Conservation (phyloP, 2,113 vertebrate species). For the Phaetusa simplex region DNA sequence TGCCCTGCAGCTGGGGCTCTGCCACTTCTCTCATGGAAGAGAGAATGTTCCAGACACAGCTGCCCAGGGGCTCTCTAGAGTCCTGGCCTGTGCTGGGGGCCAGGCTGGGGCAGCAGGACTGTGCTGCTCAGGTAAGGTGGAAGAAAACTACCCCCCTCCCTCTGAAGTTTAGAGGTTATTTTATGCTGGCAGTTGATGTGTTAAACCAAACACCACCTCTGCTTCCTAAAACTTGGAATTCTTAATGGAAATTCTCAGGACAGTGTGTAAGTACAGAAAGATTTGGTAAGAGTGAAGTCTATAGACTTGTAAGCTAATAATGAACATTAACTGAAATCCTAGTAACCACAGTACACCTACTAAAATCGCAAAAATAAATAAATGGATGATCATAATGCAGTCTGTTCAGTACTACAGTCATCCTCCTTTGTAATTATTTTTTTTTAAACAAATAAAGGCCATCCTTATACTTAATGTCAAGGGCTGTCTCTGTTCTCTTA, state of each 20-base stretch:
- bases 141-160: neutral
- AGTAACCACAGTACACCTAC: conserved; percentile 6
- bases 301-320: neutral
- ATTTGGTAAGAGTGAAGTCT: neutral
- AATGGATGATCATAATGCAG: neutral
- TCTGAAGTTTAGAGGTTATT: neutral
- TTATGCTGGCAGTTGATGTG: neutral
- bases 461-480: conserved; percentile 51
- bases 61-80: neutral
- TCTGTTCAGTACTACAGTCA: conserved; percentile 43
- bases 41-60: neutral
- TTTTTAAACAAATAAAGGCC: conserved; percentile 63
- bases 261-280: conserved; percentile 1
- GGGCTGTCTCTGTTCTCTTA: neutral
- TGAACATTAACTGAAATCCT: conserved; percentile 27
- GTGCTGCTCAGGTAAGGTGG: neutral
- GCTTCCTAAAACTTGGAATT: neutral
- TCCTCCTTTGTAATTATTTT: conserved; percentile 69
- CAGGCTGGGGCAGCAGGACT: neutral
- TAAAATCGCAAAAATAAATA: neutral
- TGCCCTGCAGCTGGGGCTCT: neutral
- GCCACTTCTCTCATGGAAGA: neutral
- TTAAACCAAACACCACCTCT: neutral
- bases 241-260: conserved; percentile 44
- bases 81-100: neutral